A percentile compares a stretch with the other conserved stretches of the same genome.
These are phyloP conservation scores for Erannis defoliaria DNA, from an alignment of 2,888 invertebrate species.

Conservation along the genomic window DNA sequence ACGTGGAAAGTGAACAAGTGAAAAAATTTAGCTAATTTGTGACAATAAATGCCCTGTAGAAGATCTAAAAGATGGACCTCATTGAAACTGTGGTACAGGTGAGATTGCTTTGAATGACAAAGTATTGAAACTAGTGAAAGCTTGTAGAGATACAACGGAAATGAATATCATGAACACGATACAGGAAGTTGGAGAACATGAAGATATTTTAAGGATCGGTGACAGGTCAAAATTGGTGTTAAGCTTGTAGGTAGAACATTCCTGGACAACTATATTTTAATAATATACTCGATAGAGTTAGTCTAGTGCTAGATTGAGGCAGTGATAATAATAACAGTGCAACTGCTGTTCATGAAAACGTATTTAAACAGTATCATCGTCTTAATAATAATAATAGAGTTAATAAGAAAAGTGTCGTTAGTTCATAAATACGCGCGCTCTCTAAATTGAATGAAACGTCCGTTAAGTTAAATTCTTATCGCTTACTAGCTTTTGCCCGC, in stretches of 20 bases:
- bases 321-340: too few relatives aligned
- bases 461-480: too few relatives aligned
- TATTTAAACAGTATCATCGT: too few relatives aligned
- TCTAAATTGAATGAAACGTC: too few relatives aligned
- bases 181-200: constrained; percentile 2
- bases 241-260: neutral
- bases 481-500: too few relatives aligned
- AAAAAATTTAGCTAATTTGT: constrained; percentile 4
- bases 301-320: too few relatives aligned
- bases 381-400: too few relatives aligned
- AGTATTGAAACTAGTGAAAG: constrained; percentile 1
- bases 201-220: neutral
- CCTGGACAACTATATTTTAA: neutral
- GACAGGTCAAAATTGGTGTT: neutral
- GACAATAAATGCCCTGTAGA: constrained; percentile 5
- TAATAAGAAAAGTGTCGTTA: too few relatives aligned
- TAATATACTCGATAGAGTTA: neutral
- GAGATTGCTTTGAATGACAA: neutral
- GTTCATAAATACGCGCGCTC: too few relatives aligned
- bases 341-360: too few relatives aligned
- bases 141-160: constrained; percentile 5
- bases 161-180: neutral
- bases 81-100: constrained; percentile 28
- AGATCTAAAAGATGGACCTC: constrained; percentile 11
- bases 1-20: constrained; percentile 26